These are phyloP conservation scores for Telenomus remus DNA, from an alignment of 1,140 invertebrate genomes.

Conservation along the genomic window DNA sequence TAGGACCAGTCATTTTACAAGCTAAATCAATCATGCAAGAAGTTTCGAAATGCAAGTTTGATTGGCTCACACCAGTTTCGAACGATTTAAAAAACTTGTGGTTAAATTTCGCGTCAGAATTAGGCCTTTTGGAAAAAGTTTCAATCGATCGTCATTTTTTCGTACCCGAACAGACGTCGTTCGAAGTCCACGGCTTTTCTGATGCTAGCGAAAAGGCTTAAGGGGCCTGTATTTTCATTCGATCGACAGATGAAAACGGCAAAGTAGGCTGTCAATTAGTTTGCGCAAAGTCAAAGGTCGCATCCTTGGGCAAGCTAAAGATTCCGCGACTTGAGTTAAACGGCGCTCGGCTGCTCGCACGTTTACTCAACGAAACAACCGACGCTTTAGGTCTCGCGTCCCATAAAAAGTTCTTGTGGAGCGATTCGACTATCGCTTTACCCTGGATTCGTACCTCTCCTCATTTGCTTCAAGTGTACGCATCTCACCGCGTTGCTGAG, in stretches of 20 bases:
- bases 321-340: constrained; percentile 10
- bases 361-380: not conserved
- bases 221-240: constrained; percentile 16
- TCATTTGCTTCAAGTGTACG: not conserved
- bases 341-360: not conserved
- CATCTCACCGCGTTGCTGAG: not conserved
- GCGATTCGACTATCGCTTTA: constrained; percentile 15
- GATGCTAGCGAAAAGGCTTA: constrained; percentile 5
- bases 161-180: constrained; percentile 17
- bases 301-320: constrained; percentile 2
- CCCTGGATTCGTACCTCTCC: not conserved
- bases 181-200: constrained; percentile 16
- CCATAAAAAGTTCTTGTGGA: constrained; percentile 6
- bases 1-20: constrained; percentile 38
- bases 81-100: constrained; percentile 1
- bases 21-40: constrained; percentile 56
- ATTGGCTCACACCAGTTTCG: constrained; percentile 44
- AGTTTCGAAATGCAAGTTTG: constrained; percentile 37
- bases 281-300: constrained; percentile 12
- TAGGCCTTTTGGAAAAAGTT: too few species aligned
- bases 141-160: not conserved
- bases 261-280: constrained; percentile 3
- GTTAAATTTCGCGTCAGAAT: not conserved
- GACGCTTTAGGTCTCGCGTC: too few species aligned
- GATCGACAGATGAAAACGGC: constrained; percentile 7